A percentile compares a stretch with the other conserved stretches of the same genome.
Conservation (phyloP, 2,888 invertebrate species). For the Lithodes maja region DNA sequence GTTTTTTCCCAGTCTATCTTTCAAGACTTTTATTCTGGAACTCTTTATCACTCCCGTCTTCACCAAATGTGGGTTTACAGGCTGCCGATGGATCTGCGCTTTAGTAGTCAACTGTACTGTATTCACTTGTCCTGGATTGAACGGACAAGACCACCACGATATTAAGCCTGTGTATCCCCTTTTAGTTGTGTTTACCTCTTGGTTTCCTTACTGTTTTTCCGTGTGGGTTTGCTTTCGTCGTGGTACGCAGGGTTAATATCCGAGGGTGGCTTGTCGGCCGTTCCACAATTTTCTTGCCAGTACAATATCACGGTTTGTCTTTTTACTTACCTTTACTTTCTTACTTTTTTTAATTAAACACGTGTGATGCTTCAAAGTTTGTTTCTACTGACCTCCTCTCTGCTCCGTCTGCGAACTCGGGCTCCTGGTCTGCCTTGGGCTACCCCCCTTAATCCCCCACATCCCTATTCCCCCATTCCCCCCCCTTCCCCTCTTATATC, state of each 20-base stretch:
- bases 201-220: conserved; percentile 14
- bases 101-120: conserved; percentile 38
- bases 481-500: no score
- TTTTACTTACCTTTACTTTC: conserved; percentile 40
- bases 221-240: conserved; percentile 25
- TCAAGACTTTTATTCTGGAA: conserved; percentile 43
- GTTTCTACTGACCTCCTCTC: conserved; percentile 54
- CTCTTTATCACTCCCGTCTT: conserved; percentile 55
- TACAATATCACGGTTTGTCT: conserved; percentile 62
- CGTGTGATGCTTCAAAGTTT: conserved; percentile 64
- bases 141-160: conserved; percentile 47
- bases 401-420: conserved; percentile 61
- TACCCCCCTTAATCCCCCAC: neutral
- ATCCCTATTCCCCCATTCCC: neutral
- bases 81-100: conserved; percentile 66
- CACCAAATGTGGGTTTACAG: conserved; percentile 59
- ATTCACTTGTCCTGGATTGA: conserved; percentile 39
- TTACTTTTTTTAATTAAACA: conserved; percentile 46
- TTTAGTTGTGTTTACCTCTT: neutral
- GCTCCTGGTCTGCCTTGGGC: conserved; percentile 24
- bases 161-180: conserved; percentile 56
- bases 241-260: conserved; percentile 61
- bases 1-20: conserved; percentile 42
- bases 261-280: conserved; percentile 45
- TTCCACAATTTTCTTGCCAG: conserved; percentile 32